Conservation (phyloP, 2,113 vertebrate species). For the Trematomus loennbergii region DNA sequence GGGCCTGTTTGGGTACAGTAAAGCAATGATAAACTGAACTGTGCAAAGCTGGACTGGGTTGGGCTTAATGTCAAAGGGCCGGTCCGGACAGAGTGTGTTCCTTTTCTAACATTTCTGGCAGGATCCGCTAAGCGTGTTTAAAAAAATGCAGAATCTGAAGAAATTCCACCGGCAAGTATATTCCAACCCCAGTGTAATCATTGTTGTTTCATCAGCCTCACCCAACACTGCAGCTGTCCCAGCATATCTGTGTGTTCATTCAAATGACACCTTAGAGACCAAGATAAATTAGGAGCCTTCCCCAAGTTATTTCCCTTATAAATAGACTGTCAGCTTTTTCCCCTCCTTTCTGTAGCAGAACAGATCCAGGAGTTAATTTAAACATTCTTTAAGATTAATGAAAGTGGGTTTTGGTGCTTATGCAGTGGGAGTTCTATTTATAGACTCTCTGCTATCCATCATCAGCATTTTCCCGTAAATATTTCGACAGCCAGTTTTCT, state of each 20-base stretch:
- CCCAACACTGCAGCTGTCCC: conserved; percentile 62
- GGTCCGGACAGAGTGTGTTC: conserved; percentile 4
- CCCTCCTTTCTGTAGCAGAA: conserved; percentile 64
- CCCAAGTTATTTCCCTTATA: conserved; percentile 82
- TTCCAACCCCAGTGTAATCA: conserved; percentile 71
- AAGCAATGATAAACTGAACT: conserved; percentile 4
- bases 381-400: conserved; percentile 85
- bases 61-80: conserved; percentile 22
- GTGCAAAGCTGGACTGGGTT: not conserved
- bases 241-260: conserved; percentile 73
- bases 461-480: conserved; percentile 66
- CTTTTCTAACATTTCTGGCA: conserved; percentile 30
- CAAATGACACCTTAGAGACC: conserved; percentile 78
- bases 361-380: conserved; percentile 82
- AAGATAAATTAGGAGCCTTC: conserved; percentile 82
- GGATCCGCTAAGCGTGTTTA: conserved; percentile 32
- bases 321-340: conserved; percentile 77
- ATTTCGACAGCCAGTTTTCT: conserved; percentile 68
- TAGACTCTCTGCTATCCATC: conserved; percentile 73
- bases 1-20: not conserved
- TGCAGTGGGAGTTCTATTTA: conserved; percentile 76
- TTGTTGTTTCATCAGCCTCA: conserved; percentile 74
- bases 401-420: conserved; percentile 76
- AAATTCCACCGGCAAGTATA: conserved; percentile 66
- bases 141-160: conserved; percentile 65